Conservation (phyloP, 1,140 invertebrate species). For the Holotrichia oblita region DNA sequence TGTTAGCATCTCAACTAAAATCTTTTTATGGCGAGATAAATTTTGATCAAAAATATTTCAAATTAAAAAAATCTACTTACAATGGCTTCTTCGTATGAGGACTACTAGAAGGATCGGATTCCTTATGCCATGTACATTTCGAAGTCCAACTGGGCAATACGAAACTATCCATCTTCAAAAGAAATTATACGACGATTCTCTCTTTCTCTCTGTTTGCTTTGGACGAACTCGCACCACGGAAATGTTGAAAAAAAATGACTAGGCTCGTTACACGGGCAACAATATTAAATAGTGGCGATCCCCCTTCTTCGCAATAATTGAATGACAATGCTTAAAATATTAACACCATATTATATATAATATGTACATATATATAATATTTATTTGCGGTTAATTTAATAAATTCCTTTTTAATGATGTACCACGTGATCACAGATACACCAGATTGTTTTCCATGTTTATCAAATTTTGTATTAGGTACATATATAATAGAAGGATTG, state of each 20-base stretch:
- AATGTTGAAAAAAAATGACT: slow-evolving; percentile 2
- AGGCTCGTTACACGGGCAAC: not conserved
- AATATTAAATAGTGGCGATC: not conserved
- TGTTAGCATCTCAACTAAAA: too few relatives aligned
- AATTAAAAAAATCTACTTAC: slow-evolving; percentile 49
- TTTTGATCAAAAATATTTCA: not conserved
- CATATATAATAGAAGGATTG: too few relatives aligned
- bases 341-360: not conserved
- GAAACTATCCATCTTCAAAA: slow-evolving; percentile 42
- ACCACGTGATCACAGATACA: too few relatives aligned
- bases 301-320: not conserved
- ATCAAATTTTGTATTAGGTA: too few relatives aligned
- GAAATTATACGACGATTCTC: not conserved
- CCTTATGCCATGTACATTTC: slow-evolving; percentile 71
- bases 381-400: not conserved
- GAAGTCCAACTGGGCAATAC: slow-evolving; percentile 44
- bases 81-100: slow-evolving; percentile 53
- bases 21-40: not conserved
- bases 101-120: slow-evolving; percentile 53
- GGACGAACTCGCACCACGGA: not conserved
- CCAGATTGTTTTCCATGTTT: too few relatives aligned
- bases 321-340: slow-evolving; percentile 1
- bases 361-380: not conserved
- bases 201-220: too few relatives aligned
- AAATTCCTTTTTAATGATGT: too few relatives aligned